Evolutionary conservation across 2,113 vertebrate genomes (phyloP).

Genomic region (Myotis lucifugus): DNA sequence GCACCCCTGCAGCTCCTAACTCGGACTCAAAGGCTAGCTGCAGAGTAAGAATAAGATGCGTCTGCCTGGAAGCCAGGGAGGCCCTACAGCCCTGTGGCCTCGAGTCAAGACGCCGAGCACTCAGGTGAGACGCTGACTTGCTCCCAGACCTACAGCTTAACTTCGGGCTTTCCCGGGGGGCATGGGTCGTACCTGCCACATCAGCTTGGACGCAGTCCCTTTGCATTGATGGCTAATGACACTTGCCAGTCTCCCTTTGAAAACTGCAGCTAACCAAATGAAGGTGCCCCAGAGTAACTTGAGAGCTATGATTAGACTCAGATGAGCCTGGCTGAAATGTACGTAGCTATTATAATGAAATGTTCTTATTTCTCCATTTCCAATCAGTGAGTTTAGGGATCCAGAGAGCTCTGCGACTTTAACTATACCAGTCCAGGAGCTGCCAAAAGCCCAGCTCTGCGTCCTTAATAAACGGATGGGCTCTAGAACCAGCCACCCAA

Average conservation of each 20-base stretch:
- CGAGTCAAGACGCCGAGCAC: neutral
- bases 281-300: neutral
- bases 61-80: neutral
- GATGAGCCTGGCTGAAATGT: neutral
- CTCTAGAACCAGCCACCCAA: slow-evolving; percentile 35
- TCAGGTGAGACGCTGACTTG: neutral
- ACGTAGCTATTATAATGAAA: neutral
- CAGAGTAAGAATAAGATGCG: slow-evolving; percentile 12
- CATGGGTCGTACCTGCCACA: neutral
- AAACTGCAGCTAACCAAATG: slow-evolving; percentile 29
- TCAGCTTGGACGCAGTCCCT: neutral
- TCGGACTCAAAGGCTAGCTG: slow-evolving; percentile 36
- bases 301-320: neutral
- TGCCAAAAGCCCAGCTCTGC: slow-evolving; percentile 22
- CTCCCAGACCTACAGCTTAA: neutral
- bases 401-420: neutral
- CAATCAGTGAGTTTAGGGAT: neutral
- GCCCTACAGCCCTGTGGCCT: neutral
- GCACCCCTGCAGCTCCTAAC: neutral
- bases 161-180: neutral
- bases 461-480: slow-evolving; percentile 26
- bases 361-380: slow-evolving; percentile 6
- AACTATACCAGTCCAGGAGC: neutral
- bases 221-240: neutral
- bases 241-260: neutral